Conservation (phyloP, 2,888 invertebrate genomes). For the Spatulosminthurus flaviceps region DNA sequence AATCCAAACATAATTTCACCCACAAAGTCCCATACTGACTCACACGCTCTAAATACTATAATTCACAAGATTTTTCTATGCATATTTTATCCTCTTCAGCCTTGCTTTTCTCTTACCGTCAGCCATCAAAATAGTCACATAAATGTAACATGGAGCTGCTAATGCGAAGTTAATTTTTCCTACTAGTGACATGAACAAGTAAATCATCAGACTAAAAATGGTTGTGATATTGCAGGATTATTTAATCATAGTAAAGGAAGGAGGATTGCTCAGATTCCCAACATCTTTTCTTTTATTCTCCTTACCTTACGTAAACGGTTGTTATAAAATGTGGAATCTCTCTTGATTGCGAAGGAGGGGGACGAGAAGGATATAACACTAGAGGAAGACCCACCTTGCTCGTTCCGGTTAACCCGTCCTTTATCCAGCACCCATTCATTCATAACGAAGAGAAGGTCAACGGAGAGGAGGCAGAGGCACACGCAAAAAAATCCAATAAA, state of each 20-base stretch:
- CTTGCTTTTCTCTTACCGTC: not conserved
- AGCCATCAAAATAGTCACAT: not conserved
- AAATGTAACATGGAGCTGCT: conserved; percentile 3
- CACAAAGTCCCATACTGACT: not conserved
- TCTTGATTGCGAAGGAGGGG: no score
- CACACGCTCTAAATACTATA: not conserved
- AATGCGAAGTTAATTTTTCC: conserved; percentile 12
- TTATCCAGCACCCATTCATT: no score
- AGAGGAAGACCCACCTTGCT: no score
- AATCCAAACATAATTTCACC: not conserved
- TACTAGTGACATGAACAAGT: not conserved
- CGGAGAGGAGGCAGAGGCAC: no score
- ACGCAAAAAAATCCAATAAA: no score
- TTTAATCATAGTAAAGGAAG: conserved; percentile 9
- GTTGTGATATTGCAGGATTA: not conserved
- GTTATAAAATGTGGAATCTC: no score
- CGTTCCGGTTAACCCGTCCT: no score
- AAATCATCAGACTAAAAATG: conserved; percentile 8
- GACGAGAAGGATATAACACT: no score
- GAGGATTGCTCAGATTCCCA: not conserved
- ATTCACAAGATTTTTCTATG: not conserved
- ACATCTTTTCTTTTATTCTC: no score
- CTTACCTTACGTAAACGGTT: no score
- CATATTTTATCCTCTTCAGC: not conserved
- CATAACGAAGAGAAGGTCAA: no score